A percentile compares a stretch with the other conserved stretches of the same genome.
Conservation (phyloP, 2,888 invertebrate genomes). For the Poecilobothrus nobilitatus region DNA sequence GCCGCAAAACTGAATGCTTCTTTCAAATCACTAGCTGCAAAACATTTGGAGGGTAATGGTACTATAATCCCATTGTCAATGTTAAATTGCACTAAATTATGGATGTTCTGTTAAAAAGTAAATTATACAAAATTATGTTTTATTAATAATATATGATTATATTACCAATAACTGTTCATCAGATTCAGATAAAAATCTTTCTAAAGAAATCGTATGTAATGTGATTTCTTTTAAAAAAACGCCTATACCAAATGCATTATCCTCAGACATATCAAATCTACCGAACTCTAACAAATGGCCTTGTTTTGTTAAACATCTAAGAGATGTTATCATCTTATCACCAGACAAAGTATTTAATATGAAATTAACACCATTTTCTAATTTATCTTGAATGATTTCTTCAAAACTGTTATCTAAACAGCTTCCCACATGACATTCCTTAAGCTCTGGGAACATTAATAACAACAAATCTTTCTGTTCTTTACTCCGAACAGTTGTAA, state of each 20-base stretch:
- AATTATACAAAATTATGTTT: background rate
- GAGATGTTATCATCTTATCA: constrained; percentile 47
- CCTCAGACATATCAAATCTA: constrained; percentile 51
- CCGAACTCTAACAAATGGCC: constrained; percentile 57
- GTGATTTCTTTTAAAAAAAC: constrained; percentile 52
- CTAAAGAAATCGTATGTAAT: constrained; percentile 55
- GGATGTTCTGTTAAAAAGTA: constrained; percentile 36
- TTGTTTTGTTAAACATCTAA: constrained; percentile 34
- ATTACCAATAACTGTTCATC: background rate
- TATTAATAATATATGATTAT: background rate
- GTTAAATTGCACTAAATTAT: constrained; percentile 29
- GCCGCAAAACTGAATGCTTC: constrained; percentile 49
- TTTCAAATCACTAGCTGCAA: constrained; percentile 47
- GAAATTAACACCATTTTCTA: constrained; percentile 52
- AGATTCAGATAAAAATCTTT: constrained; percentile 26
- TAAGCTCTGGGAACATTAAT: constrained; percentile 16
- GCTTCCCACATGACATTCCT: constrained; percentile 45
- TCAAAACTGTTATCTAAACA: constrained; percentile 51
- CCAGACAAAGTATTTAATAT: constrained; percentile 55
- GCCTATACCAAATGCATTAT: constrained; percentile 47
- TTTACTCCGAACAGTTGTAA: constrained; percentile 52
- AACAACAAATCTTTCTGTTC: constrained; percentile 52
- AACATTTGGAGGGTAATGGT: constrained; percentile 49
- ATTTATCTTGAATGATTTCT: constrained; percentile 47
- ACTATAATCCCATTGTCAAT: constrained; percentile 49